Base-by-base conservation (phyloP, 2,888 invertebrate genomes). In the Scaptodrosophila latifasciaeformis region DNA sequence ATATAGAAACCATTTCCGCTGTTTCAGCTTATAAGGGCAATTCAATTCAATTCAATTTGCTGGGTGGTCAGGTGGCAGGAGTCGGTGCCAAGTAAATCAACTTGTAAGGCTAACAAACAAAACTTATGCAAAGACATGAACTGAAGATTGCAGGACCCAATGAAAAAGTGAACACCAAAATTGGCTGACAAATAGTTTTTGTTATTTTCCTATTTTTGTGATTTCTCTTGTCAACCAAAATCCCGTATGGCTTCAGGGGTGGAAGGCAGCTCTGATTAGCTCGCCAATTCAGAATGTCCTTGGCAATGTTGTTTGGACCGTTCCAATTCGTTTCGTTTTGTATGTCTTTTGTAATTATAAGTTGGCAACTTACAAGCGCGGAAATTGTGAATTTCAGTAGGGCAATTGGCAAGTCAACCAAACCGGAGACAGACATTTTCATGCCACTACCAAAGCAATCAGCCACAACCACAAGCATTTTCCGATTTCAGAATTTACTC, bases 221-320 rank as follows among this genome's bases (percentile, higher is more conserved):
- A 12, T 31, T 10, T 12, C 34, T 34, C 13, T 13, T 34, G 34
- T 12, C 37, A 13, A 3, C 24, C 24, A 7, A 3, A 3, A 3
- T 7, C 24, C 24, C 24, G 24, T 24, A 3, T 24, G 24, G 24
- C 24, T 24, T 24, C 4, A 24, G 24, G 24, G 4, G 19, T 18
- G 37, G n/a, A n/a, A n/a, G n/a, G n/a, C n/a, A n/a, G n/a, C 7
- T n/a, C 51, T 72, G 64, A 69, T 69, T 72, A 64, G 69, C 30
- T 40, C 24, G 21, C 19, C n/a, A n/a, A 15, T 15, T 34, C 27
- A 6, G 27, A 9, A 27, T 13, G 13, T 13, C 6, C 1, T 10
- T 21, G 13, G 13, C 40, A 10, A 7, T 40, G 51, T 42, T 19
- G 39, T 64, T 67, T 62, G 65, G 66, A 43, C 13, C 2, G 30